Evolutionary conservation across 2,797 vertebrate species (phyloP).

Genomic region (Poeciliopsis turneri): DNA sequence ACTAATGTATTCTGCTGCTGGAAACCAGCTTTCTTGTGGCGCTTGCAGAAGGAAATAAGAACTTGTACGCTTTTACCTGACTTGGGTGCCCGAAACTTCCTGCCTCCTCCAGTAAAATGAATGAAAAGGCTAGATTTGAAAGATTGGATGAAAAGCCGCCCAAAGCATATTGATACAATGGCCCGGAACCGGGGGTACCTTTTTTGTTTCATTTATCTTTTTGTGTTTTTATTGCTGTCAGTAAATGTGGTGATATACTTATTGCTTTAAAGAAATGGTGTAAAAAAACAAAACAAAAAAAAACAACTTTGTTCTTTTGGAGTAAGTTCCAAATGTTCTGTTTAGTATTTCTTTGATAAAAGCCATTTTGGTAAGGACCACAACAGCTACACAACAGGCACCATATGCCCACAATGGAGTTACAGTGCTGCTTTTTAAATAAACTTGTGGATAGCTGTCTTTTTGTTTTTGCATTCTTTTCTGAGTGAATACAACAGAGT

Average conservation of each 20-base stretch:
- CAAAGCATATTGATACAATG: constrained; percentile 7
- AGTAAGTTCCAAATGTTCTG: constrained; percentile 39
- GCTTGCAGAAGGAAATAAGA: constrained; percentile 9
- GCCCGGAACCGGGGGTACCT: constrained; percentile 23
- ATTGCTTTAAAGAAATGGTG: constrained; percentile 69
- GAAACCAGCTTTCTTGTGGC: constrained; percentile 8
- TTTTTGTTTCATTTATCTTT: constrained; percentile 30
- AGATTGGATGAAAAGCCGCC: constrained; percentile 11
- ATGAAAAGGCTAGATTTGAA: not conserved
- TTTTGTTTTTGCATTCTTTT: constrained; percentile 32
- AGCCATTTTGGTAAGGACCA: constrained; percentile 62
- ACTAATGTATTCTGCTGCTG: constrained; percentile 18
- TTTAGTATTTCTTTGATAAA: constrained; percentile 44
- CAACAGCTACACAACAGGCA: constrained; percentile 41
- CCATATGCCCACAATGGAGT: constrained; percentile 48
- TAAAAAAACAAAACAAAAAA: constrained; percentile 43
- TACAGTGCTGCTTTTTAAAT: constrained; percentile 41
- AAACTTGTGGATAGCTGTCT: constrained; percentile 65
- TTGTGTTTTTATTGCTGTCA: constrained; percentile 67
- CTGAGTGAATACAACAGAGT: constrained; percentile 64
- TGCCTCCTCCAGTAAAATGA: constrained; percentile 8
- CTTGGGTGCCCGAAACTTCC: not conserved
- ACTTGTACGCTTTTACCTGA: not conserved
- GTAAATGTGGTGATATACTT: constrained; percentile 77
- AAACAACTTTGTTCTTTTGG: constrained; percentile 30